phyloP scores from a whole-genome alignment of 1,140 invertebrate genomes.

The Lepeophtheirus salmonis region DNA sequence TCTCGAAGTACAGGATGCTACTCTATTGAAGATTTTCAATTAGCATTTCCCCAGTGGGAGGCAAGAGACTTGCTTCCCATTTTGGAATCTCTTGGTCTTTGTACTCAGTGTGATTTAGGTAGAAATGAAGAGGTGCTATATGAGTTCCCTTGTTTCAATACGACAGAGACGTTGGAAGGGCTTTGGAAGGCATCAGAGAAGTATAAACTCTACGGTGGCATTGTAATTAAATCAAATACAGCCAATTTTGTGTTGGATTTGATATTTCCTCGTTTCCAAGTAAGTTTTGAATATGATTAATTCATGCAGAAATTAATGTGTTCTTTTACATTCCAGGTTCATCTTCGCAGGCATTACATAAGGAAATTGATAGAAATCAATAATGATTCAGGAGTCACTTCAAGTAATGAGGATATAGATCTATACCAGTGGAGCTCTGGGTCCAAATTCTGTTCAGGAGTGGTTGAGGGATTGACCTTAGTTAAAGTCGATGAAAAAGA shows the following conservation, averaged over 20 bases:
- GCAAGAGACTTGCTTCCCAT: conserved; percentile 46
- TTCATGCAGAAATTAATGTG: no score
- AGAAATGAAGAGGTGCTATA: conserved; percentile 30
- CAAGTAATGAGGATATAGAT: conserved; percentile 36
- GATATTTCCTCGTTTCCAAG: conserved; percentile 49
- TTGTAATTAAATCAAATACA: conserved; percentile 39
- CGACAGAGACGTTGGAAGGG: conserved; percentile 47
- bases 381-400: conserved; percentile 35
- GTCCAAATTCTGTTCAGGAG: conserved; percentile 50
- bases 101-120: conserved; percentile 32
- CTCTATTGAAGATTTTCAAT: conserved; percentile 54
- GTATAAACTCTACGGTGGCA: conserved; percentile 43
- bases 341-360: conserved; percentile 9
- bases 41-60: conserved; percentile 50
- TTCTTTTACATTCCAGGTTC: no score
- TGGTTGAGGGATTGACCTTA: conserved; percentile 49
- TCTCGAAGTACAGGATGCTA: conserved; percentile 50
- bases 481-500: conserved; percentile 30
- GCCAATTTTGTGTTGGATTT: conserved; percentile 39
- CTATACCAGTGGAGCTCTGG: conserved; percentile 60
- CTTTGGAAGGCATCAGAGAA: conserved; percentile 47
- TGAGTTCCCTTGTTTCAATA: conserved; percentile 60
- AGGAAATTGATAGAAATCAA: background rate
- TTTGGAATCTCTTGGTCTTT: conserved; percentile 47
- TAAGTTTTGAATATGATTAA: conserved; percentile 23